Percentiles rank a stretch among this genome's conserved stretches.
Conservation (phyloP, 1,140 invertebrate species). For the Coptotermes formosanus region DNA sequence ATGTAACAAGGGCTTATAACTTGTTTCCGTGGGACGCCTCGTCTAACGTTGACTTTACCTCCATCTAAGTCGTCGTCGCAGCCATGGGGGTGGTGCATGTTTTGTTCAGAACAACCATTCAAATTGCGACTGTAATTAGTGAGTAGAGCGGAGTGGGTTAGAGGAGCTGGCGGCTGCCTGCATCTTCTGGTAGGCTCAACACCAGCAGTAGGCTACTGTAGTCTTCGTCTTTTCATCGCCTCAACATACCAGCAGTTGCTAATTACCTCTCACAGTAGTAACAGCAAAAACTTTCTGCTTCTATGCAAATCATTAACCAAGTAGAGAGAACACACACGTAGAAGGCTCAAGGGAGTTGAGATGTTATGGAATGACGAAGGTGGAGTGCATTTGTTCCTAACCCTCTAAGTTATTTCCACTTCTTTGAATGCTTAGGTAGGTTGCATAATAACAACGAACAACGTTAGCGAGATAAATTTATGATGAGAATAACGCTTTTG, state of each 20-base stretch:
- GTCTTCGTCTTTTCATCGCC: background rate
- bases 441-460: no score
- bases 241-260: constrained; percentile 13
- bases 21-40: background rate
- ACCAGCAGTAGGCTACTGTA: background rate
- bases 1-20: background rate
- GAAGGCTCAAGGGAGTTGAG: background rate
- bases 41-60: background rate
- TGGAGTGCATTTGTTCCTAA: background rate
- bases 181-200: background rate
- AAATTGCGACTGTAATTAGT: constrained; percentile 17
- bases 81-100: background rate
- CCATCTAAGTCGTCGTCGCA: no score
- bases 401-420: background rate
- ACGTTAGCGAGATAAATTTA: no score
- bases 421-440: background rate
- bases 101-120: constrained; percentile 14
- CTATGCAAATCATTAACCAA: constrained; percentile 16
- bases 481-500: no score
- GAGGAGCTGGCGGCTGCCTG: background rate
- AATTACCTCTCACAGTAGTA: constrained; percentile 14
- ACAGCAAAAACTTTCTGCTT: constrained; percentile 15
- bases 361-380: background rate
- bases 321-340: background rate
- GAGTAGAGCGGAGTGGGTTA: background rate